Evolutionary conservation across 1,140 invertebrate genomes (phyloP).

Genomic region (Eriosoma lanigerum): DNA sequence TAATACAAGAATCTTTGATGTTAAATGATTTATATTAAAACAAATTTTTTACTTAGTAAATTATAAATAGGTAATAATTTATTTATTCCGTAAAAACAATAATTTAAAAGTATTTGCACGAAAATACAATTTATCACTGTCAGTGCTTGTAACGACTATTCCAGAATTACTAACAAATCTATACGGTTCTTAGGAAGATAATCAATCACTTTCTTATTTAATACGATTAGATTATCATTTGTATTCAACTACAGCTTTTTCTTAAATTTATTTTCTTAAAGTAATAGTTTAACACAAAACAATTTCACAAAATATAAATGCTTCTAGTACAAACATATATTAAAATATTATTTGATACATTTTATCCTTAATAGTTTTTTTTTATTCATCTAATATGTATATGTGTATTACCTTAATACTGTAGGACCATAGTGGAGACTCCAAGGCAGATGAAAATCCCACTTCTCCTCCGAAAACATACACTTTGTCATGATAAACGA

Average conservation of each 20-base stretch:
- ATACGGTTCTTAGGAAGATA: background rate
- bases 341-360: background rate
- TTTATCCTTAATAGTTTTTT: background rate
- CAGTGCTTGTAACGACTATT: background rate
- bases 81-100: background rate
- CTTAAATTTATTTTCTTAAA: background rate
- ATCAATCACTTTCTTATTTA: constrained; percentile 7
- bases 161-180: background rate
- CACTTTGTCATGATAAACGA: constrained; percentile 72
- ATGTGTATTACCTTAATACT: constrained; percentile 69
- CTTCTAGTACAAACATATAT: background rate
- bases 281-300: background rate
- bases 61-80: background rate
- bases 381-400: background rate
- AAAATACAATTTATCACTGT: constrained; percentile 20
- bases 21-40: background rate
- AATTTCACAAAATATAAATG: background rate
- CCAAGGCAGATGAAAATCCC: constrained; percentile 73
- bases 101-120: background rate
- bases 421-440: constrained; percentile 87
- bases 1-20: no score
- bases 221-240: background rate
- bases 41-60: background rate
- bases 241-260: background rate
- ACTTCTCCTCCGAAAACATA: constrained; percentile 89